Conservation (phyloP, 1,140 invertebrate species). For the Olivierus martensii region DNA sequence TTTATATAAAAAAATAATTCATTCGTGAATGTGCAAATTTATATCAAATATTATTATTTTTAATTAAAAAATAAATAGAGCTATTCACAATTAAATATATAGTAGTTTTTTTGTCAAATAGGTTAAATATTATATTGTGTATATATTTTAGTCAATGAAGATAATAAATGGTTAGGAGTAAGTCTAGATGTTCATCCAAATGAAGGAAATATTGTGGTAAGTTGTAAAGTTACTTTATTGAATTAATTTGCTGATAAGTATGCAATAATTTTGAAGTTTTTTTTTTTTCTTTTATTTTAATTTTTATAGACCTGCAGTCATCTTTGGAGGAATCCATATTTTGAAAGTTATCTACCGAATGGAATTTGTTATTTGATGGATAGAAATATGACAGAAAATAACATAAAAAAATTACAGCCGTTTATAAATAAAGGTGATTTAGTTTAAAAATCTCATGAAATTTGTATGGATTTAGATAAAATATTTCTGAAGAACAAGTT, state of each 20-base stretch:
- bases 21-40: no score
- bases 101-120: no score
- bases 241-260: neutral
- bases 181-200: constrained; percentile 11
- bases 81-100: no score
- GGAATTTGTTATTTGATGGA: constrained; percentile 23
- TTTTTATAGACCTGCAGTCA: constrained; percentile 23
- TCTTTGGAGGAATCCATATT: constrained; percentile 23
- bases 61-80: no score
- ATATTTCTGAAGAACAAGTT: no score
- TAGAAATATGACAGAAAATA: constrained; percentile 4
- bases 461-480: no score
- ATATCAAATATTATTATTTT: no score
- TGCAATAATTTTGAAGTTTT: no score
- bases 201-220: constrained; percentile 12
- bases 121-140: no score
- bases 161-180: constrained; percentile 13
- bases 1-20: no score
- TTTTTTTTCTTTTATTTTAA: neutral
- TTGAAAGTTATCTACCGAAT: constrained; percentile 20
- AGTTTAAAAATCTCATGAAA: no score
- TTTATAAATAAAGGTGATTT: constrained; percentile 14
- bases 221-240: neutral
- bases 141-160: neutral
- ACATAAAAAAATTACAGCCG: constrained; percentile 15